A percentile compares a stretch with the other conserved stretches of the same genome.
Evolutionary conservation across 2,888 invertebrate species (phyloP).

Genomic region (Fabriciana adippe): DNA sequence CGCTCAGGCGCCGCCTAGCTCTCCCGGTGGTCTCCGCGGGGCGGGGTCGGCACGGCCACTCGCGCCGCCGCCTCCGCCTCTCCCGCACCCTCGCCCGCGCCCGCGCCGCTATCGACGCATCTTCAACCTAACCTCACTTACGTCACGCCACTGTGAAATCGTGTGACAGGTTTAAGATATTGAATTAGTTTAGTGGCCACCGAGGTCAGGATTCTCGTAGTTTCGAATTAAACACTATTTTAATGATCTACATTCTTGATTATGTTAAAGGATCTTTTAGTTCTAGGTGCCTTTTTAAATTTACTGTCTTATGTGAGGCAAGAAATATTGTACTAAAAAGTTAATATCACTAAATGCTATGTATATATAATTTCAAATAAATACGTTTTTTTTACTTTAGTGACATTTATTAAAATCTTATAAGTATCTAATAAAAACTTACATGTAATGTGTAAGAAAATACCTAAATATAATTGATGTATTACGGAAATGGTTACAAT

Average conservation of each 20-base stretch:
- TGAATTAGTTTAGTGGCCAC: constrained; percentile 43
- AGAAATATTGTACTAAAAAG: too few species aligned
- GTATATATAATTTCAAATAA: too few species aligned
- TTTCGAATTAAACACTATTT: constrained; percentile 17
- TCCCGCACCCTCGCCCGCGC: constrained; percentile 51
- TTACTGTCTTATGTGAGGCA: too few species aligned
- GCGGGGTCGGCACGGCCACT: constrained; percentile 78
- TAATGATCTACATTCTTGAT: constrained; percentile 3
- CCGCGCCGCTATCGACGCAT: constrained; percentile 72
- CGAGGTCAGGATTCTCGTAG: constrained; percentile 30
- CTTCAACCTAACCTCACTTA: constrained; percentile 73
- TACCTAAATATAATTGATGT: background rate
- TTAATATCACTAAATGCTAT: too few species aligned
- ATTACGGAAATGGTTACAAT: constrained; percentile 3
- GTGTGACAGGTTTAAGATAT: constrained; percentile 44
- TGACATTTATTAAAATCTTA: too few species aligned
- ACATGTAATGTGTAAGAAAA: too few species aligned
- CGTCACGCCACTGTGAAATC: constrained; percentile 58
- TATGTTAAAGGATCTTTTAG: background rate
- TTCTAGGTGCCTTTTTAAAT: background rate
- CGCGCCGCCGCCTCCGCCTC: constrained; percentile 62
- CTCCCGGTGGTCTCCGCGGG: constrained; percentile 82
- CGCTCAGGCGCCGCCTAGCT: constrained; percentile 72
- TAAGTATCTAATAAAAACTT: too few species aligned
- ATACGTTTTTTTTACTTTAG: too few species aligned